Conservation (phyloP, 2,797 vertebrate genomes). For the Danio choprae region DNA sequence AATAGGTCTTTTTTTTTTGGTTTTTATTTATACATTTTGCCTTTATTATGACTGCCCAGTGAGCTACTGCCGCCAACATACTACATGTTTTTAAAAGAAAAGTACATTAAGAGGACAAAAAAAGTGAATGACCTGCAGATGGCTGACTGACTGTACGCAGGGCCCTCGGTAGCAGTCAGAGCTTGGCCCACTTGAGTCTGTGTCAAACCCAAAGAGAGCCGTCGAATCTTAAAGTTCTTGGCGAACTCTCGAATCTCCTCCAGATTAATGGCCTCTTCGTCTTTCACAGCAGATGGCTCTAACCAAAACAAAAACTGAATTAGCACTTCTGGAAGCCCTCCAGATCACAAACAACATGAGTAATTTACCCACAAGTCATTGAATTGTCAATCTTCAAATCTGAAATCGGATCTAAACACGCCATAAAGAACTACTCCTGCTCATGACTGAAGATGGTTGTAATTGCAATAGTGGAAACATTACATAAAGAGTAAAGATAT, state of each 20-base stretch:
- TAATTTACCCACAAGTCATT: not conserved
- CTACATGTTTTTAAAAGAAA: not conserved
- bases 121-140: conserved; percentile 88
- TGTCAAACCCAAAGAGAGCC: conserved; percentile 92
- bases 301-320: conserved; percentile 32
- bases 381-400: not conserved
- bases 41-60: too few species aligned
- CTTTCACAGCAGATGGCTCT: conserved; percentile 83
- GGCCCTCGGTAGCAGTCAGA: conserved; percentile 94
- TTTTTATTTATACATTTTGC: too few species aligned
- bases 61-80: too few species aligned
- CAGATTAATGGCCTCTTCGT: conserved; percentile 95
- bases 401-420: not conserved
- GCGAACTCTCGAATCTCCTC: conserved; percentile 99
- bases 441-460: conserved; percentile 9
- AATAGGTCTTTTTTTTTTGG: too few species aligned
- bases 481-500: not conserved
- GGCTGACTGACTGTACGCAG: conserved; percentile 97
- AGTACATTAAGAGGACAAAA: not conserved
- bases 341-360: not conserved
- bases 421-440: not conserved
- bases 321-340: not conserved
- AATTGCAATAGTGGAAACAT: not conserved
- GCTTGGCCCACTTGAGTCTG: conserved; percentile 99
- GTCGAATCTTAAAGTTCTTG: conserved; percentile 98